Evolutionary conservation across 1,140 invertebrate species (phyloP), one percentile per base, ranked within the genome.

Genomic region (Streblospio benedicti): DNA sequence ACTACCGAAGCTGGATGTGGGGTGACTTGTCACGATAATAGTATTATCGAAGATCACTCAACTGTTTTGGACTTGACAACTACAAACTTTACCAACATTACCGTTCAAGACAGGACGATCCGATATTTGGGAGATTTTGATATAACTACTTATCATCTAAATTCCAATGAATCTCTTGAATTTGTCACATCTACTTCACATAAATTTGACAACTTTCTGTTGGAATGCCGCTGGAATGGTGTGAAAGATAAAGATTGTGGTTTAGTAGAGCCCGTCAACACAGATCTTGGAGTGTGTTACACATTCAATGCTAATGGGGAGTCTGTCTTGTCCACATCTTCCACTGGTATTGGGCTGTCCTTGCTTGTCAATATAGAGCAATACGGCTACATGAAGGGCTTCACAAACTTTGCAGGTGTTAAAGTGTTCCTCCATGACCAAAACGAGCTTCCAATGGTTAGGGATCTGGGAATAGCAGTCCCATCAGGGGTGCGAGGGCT

Each of bases 381-480:
- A 52, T 75, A 74, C 45, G 71, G 74, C 44, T 73, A 72, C 61
- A 73, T 75, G 69, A 65, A 65, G 0, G 70, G 69, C 3, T 70
- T 70, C 1, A 63, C 72, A 20, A 64, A 63, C 35, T 66, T 70
- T 12, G 67, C 68, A 0, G 73, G 73, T 0, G 55, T 74, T 4
- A 75, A 74, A 59, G 47, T 75, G 4, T 53, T 73, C 12, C 55
- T 72, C 12, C 68, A 70, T 49, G 63, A 67, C 6, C 31, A 64
- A 2, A 56, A 65, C 43, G 70, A 75, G 44, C 59, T 69, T 28
- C 70, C 72, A 1, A 60, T 65, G 4, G 68, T 75, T 4, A 57
- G 62, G 23, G 72, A 75, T 33, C 56, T 74, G 2, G 73, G 73
- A 0, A 55, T 71, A 2, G 67, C 72, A 38, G 61, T 74, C 14